Evolutionary conservation across 2,797 vertebrate genomes (phyloP).

Genomic region (Mus caroli): DNA sequence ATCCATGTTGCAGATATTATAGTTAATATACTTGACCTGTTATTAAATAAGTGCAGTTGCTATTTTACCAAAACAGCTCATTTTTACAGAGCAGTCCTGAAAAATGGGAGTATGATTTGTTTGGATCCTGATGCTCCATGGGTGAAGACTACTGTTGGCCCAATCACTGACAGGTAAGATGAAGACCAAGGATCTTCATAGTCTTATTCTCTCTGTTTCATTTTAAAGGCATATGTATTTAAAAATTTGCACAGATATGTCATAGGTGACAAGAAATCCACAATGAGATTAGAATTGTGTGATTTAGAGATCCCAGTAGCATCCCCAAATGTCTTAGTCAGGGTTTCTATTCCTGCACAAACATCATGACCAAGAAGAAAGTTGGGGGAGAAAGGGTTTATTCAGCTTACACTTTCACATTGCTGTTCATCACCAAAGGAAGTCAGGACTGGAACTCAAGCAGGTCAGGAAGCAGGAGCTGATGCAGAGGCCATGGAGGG

Average conservation of each 20-base stretch:
- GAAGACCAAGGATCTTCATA: not conserved
- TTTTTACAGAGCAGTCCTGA: conserved; percentile 72
- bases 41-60: not conserved
- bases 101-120: conserved; percentile 60
- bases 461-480: too few species aligned
- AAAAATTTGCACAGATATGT: not conserved
- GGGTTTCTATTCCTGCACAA: too few species aligned
- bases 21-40: conserved; percentile 6
- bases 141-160: conserved; percentile 69
- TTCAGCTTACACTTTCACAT: too few species aligned
- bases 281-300: not conserved
- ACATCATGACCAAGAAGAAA: too few species aligned
- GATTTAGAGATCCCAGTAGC: not conserved
- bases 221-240: conserved; percentile 20
- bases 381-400: too few species aligned
- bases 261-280: not conserved
- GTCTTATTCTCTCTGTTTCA: not conserved
- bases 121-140: conserved; percentile 74
- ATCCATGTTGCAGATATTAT: not conserved
- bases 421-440: too few species aligned
- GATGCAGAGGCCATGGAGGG: too few species aligned
- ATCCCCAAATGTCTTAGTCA: not conserved
- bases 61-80: conserved; percentile 53
- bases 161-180: conserved; percentile 65
- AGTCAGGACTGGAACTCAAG: too few species aligned